Conservation (phyloP, 1,140 invertebrate species). For the Sycophila sp. region DNA sequence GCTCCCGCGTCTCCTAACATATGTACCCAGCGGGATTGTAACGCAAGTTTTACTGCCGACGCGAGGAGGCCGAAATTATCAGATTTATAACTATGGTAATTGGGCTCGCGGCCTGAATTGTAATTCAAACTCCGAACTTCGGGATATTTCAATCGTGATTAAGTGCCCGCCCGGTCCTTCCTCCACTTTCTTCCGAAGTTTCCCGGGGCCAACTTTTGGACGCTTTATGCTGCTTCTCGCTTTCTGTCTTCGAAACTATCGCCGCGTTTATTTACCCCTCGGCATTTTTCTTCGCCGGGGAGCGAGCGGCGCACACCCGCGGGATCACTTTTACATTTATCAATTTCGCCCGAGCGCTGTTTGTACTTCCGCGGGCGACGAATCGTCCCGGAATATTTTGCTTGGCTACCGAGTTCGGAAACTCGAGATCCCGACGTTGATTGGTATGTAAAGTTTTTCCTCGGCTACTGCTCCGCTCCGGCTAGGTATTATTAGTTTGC, state of each 20-base stretch:
- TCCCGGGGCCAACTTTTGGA: not conserved
- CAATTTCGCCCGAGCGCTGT: not conserved
- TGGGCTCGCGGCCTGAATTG: not conserved
- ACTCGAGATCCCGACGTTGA: too few relatives aligned
- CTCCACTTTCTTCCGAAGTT: not conserved
- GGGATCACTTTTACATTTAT: not conserved
- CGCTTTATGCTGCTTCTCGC: not conserved
- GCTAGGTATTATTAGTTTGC: too few relatives aligned
- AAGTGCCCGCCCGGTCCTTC: not conserved
- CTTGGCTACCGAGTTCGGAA: too few relatives aligned
- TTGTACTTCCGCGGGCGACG: not conserved
- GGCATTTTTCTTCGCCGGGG: not conserved
- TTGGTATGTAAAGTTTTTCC: too few relatives aligned
- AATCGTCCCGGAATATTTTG: too few relatives aligned
- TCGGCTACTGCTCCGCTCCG: too few relatives aligned
- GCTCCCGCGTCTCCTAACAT: too few relatives aligned
- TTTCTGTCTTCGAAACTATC: not conserved
- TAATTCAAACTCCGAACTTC: slow-evolving; percentile 1
- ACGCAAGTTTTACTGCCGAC: not conserved
- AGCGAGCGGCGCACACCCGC: not conserved
- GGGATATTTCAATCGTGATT: slow-evolving; percentile 13
- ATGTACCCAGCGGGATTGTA: not conserved
- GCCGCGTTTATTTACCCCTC: not conserved
- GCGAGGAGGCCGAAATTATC: slow-evolving; percentile 13
- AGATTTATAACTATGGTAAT: slow-evolving; percentile 17